Evolutionary conservation across 2,797 vertebrate species (phyloP).

Genomic region (Pyrocephalus nanus): DNA sequence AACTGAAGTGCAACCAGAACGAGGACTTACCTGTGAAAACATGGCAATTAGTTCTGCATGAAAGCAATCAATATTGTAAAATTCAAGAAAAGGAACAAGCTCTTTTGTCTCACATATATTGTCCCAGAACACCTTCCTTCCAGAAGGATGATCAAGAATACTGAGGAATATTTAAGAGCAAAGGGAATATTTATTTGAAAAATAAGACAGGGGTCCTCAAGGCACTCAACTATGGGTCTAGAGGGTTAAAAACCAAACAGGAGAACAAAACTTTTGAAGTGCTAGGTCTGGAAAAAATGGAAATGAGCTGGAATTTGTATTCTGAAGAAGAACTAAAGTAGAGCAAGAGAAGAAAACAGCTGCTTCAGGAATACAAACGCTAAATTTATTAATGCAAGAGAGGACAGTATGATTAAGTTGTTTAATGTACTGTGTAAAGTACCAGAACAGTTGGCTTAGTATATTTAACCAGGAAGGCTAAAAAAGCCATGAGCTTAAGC

Average conservation of each 20-base stretch:
- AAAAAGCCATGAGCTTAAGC: neutral
- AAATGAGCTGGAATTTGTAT: conserved; percentile 57
- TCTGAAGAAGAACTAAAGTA: conserved; percentile 42
- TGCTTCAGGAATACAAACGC: conserved; percentile 49
- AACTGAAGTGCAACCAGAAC: neutral
- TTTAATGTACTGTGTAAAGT: conserved; percentile 55
- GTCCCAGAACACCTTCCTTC: neutral
- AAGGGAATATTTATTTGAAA: neutral
- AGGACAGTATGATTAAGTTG: conserved; percentile 57
- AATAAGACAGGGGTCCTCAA: neutral
- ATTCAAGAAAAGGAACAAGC: neutral
- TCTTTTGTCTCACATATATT: neutral
- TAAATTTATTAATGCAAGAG: conserved; percentile 60
- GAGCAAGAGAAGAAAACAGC: conserved; percentile 31
- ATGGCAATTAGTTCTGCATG: neutral
- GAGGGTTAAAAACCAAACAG: neutral
- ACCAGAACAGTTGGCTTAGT: conserved; percentile 19
- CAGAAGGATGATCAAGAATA: neutral
- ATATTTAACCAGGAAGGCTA: conserved; percentile 30
- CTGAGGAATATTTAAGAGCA: neutral
- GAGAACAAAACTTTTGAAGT: neutral
- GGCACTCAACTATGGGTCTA: neutral
- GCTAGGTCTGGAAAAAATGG: conserved; percentile 55
- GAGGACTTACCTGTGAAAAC: neutral
- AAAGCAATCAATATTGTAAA: neutral